A percentile compares a stretch with the other conserved stretches of the same genome.
Evolutionary conservation across 2,113 vertebrate genomes (phyloP).

Genomic region (Istiophorus platypterus): DNA sequence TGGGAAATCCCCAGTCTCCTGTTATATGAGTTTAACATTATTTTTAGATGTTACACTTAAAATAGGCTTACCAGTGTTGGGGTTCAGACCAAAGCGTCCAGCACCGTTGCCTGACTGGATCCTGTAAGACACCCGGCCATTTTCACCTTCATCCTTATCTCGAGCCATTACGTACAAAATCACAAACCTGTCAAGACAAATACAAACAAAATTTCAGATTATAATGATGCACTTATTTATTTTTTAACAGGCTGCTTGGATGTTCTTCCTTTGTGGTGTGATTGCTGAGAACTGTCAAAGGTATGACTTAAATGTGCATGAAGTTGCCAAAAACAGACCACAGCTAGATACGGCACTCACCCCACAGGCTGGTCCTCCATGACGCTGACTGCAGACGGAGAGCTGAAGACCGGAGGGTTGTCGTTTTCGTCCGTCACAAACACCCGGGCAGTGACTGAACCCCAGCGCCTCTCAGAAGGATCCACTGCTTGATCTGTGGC

Average conservation of each 20-base stretch:
- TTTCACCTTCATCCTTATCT: constrained; percentile 93
- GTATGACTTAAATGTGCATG: neutral
- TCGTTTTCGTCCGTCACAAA: constrained; percentile 95
- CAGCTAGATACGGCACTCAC: constrained; percentile 46
- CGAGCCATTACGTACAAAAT: constrained; percentile 90
- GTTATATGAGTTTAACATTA: constrained; percentile 28
- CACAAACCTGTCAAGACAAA: constrained; percentile 78
- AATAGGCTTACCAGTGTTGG: constrained; percentile 89
- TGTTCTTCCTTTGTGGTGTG: neutral
- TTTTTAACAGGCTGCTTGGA: neutral
- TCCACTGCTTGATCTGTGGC: constrained; percentile 90
- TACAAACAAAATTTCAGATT: constrained; percentile 6
- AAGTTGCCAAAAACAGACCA: neutral
- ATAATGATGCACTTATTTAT: neutral
- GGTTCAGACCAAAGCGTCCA: constrained; percentile 89
- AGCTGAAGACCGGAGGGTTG: constrained; percentile 89
- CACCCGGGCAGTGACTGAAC: constrained; percentile 89
- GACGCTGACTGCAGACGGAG: constrained; percentile 86
- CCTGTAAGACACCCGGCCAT: constrained; percentile 90
- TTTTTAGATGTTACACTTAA: constrained; percentile 29
- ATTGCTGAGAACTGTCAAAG: neutral
- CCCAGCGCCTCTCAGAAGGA: constrained; percentile 86
- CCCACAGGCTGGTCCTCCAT: constrained; percentile 94
- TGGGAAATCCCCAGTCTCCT: constrained; percentile 31
- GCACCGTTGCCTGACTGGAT: constrained; percentile 88